A percentile compares a stretch with the other conserved stretches of the same genome.
These are phyloP conservation scores for Callipepla squamata DNA, from an alignment of 2,113 vertebrate genomes.

Conservation along the genomic window DNA sequence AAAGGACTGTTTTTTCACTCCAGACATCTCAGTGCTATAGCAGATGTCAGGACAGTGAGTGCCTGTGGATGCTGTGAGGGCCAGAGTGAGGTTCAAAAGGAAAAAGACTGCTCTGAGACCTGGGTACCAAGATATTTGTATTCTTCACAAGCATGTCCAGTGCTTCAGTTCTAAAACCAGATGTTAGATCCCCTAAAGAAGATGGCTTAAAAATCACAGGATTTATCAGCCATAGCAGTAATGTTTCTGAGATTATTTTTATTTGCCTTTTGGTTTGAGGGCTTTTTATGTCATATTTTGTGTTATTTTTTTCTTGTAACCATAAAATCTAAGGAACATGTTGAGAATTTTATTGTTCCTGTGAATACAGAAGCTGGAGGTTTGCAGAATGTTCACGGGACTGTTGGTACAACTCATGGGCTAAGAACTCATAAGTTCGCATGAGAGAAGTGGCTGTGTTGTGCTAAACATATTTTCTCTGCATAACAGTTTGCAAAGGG, in stretches of 20 bases:
- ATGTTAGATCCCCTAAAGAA: not conserved
- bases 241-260: slow-evolving; percentile 57
- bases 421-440: not conserved
- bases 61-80: not conserved
- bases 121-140: not conserved
- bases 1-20: not conserved
- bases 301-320: not conserved
- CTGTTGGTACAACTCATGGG: not conserved
- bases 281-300: slow-evolving; percentile 40
- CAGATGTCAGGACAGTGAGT: not conserved
- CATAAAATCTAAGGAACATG: slow-evolving; percentile 45
- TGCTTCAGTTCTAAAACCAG: not conserved
- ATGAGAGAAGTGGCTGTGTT: not conserved
- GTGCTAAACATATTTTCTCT: not conserved
- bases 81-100: not conserved
- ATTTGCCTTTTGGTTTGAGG: slow-evolving; percentile 53
- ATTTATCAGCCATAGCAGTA: slow-evolving; percentile 29
- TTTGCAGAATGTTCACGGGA: slow-evolving; percentile 58
- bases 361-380: slow-evolving; percentile 28
- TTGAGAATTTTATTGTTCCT: slow-evolving; percentile 54
- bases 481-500: not conserved
- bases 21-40: not conserved
- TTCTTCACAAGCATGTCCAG: not conserved
- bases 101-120: not conserved
- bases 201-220: not conserved